phyloP scores from a whole-genome alignment of 92 coral and sea anemone genomes.

The Scolanthus callimorphus region DNA sequence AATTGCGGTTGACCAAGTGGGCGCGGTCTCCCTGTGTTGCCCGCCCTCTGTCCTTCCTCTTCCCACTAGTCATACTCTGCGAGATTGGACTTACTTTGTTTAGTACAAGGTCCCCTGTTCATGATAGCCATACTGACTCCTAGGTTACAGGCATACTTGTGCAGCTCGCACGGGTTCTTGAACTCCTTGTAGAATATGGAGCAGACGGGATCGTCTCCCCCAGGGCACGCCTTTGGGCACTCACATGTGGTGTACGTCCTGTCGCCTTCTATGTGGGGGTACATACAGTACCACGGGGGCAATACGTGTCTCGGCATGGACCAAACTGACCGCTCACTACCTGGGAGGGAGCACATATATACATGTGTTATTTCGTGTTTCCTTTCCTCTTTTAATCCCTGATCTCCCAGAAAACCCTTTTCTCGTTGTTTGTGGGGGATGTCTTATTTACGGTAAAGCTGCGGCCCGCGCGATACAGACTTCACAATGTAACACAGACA shows the following conservation, averaged over 20 bases:
- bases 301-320: slow-evolving; percentile 22
- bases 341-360: too few species aligned
- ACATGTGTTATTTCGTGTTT: too few species aligned
- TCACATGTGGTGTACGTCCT: slow-evolving; percentile 22
- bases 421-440: too few species aligned
- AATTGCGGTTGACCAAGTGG: too few species aligned
- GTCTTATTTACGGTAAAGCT: too few species aligned
- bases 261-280: slow-evolving; percentile 5
- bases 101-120: slow-evolving; percentile 32
- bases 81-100: neutral
- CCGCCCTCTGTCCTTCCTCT: too few species aligned
- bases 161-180: slow-evolving; percentile 38
- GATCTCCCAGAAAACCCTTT: too few species aligned
- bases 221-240: slow-evolving; percentile 34
- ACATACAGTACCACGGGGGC: slow-evolving; percentile 52
- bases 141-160: slow-evolving; percentile 45
- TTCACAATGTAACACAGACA: too few species aligned
- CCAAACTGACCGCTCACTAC: neutral
- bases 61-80: too few species aligned
- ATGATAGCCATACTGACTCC: slow-evolving; percentile 36
- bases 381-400: too few species aligned
- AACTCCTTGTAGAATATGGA: slow-evolving; percentile 36
- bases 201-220: slow-evolving; percentile 45
- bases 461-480: too few species aligned
- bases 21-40: too few species aligned